These are phyloP conservation scores for Perodicticus potto DNA, from an alignment of 2,797 vertebrate genomes.

Conservation along the genomic window DNA sequence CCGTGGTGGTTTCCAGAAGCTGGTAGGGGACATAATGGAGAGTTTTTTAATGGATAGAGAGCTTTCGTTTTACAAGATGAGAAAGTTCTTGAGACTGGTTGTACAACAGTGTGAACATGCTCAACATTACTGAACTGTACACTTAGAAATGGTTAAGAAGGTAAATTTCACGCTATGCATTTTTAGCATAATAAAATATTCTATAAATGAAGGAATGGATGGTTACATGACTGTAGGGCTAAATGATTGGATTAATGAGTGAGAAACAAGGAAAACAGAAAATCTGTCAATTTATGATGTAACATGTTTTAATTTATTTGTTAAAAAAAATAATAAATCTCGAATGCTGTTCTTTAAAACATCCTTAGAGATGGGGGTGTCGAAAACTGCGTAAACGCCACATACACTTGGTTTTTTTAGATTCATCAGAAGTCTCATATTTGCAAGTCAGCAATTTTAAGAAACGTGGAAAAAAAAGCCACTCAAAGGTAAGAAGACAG, in stretches of 20 bases:
- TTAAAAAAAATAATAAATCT: background rate
- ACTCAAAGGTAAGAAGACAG: constrained; percentile 16
- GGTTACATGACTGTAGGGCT: background rate
- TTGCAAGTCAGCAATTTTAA: background rate
- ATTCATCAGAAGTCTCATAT: background rate
- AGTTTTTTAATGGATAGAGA: background rate
- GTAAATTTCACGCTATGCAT: background rate
- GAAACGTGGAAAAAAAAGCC: background rate
- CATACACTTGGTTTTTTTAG: background rate
- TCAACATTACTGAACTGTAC: background rate
- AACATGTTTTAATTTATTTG: constrained; percentile 16
- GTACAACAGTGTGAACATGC: background rate
- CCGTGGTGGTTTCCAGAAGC: background rate
- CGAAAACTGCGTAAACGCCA: background rate
- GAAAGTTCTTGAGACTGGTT: background rate
- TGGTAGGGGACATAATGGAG: background rate
- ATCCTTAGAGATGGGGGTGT: background rate
- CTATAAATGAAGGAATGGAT: constrained; percentile 2
- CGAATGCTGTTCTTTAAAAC: background rate
- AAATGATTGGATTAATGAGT: constrained; percentile 36
- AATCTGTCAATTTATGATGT: background rate
- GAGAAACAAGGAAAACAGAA: constrained; percentile 4
- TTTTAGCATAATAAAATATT: background rate
- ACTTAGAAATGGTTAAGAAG: background rate
- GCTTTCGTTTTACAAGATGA: background rate